phyloP scores from a whole-genome alignment of 1,140 invertebrate species.

The Drosophila saltans region DNA sequence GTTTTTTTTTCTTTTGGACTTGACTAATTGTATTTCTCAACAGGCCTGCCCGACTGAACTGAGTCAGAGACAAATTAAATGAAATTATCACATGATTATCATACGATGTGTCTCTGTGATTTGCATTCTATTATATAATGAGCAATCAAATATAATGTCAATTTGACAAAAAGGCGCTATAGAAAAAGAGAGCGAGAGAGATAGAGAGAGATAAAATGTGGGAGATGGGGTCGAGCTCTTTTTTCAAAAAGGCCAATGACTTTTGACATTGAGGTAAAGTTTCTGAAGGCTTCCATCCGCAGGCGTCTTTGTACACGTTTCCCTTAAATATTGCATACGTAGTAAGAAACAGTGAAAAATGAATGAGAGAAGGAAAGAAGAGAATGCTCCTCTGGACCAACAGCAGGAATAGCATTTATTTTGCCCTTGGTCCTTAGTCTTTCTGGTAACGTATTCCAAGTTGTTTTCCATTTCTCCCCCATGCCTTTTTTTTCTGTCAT shows the following conservation, averaged over 20 bases:
- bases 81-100: conserved; percentile 74
- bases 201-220: background rate
- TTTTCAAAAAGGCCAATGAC: conserved; percentile 65
- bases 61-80: conserved; percentile 49
- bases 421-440: conserved; percentile 36
- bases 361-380: conserved; percentile 10
- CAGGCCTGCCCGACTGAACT: conserved; percentile 22
- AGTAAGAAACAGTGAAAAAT: conserved; percentile 20
- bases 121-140: conserved; percentile 13
- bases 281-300: background rate
- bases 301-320: conserved; percentile 29
- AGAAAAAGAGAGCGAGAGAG: too few species aligned
- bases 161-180: too few species aligned
- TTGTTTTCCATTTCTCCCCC: conserved; percentile 51
- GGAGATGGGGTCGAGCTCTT: too few species aligned
- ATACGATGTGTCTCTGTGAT: conserved; percentile 40
- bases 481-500: conserved; percentile 3
- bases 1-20: conserved; percentile 34
- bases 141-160: background rate
- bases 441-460: conserved; percentile 60
- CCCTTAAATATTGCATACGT: conserved; percentile 43
- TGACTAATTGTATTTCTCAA: conserved; percentile 63
- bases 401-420: conserved; percentile 16
- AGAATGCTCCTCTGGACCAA: conserved; percentile 4
- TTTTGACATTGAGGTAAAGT: conserved; percentile 20